phyloP scores from a whole-genome alignment of 2,797 vertebrate species.

The Hippopotamyrus pictus region DNA sequence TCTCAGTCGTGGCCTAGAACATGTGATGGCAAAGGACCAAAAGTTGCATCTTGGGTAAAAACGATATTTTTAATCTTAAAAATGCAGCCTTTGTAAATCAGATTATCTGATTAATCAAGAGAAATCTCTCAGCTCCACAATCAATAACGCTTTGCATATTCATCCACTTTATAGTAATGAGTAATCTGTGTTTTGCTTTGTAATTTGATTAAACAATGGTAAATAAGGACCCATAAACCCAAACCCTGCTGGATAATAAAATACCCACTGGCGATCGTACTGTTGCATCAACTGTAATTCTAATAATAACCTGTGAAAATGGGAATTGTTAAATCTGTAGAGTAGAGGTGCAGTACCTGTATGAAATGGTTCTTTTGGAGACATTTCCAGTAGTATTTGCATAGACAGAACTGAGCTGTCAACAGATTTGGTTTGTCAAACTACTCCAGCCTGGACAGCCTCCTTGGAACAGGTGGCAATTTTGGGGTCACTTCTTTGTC shows the following conservation, averaged over 20 bases:
- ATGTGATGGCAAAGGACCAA: slow-evolving; percentile 45
- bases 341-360: neutral
- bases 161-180: slow-evolving; percentile 48
- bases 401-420: neutral
- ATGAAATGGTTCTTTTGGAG: neutral
- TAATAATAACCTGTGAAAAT: slow-evolving; percentile 7
- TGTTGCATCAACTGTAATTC: neutral
- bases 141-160: slow-evolving; percentile 57
- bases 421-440: neutral
- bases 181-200: slow-evolving; percentile 42
- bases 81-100: slow-evolving; percentile 54
- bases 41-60: slow-evolving; percentile 45
- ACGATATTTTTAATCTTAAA: slow-evolving; percentile 58
- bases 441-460: neutral
- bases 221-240: neutral
- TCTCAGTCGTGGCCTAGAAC: slow-evolving; percentile 56
- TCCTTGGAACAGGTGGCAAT: neutral
- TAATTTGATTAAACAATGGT: slow-evolving; percentile 21
- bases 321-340: slow-evolving; percentile 14
- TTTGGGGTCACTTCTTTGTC: neutral
- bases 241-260: neutral
- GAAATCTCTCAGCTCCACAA: slow-evolving; percentile 55
- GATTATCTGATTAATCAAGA: slow-evolving; percentile 63
- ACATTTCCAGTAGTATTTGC: neutral
- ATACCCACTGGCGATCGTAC: slow-evolving; percentile 10